Base-by-base conservation (phyloP, 1,140 invertebrate species). In the Drosophila melanica region DNA sequence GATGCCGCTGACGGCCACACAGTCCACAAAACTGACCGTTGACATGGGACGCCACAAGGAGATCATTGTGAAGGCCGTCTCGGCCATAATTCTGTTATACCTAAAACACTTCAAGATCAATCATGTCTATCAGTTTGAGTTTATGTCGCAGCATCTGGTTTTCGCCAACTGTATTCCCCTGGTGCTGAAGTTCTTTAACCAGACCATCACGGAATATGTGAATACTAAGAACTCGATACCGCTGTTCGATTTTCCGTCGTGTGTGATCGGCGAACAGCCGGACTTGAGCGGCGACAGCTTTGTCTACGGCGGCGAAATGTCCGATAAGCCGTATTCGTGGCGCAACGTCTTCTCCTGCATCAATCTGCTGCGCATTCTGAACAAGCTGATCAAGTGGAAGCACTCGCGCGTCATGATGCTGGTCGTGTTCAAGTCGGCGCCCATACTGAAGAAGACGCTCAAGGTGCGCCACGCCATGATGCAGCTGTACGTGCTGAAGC, bases 371-470 rank as follows among this genome's bases (percentile, higher is more conserved):
- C 94, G 99, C 82, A 98, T 99, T 85, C 94, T 99, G 20, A 99
- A 99, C 92, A 99, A 99, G 93, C 93, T 99, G 42, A 99, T 98
- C 35, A 99, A 99, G 92, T 99, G 98, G 98, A 99, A 99, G 92
- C 98, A 99, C 92, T 99, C 98, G 23, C 95, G 99, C 76, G 99
- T 99, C 30, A 99, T 99, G 98, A 99, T 99, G 98, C 93, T 99
- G 50, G 98, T 99, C 48, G 98, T 99, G 2, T 99, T 99, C 92
- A 99, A 99, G 93, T 99, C 98, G 51, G 98, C 99, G 7, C 98
- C 99, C 0, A 99, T 99, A 78, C 93, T 99, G 41, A 99, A 99
- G 93, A 94, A 98, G 75, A 98, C 98, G 7, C 93, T 99, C 9
- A 99, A 99, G 94, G 96, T 98, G 0, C 94, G 97, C 58, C 98